phyloP scores from a whole-genome alignment of 1,140 invertebrate genomes.

The Medauroidea extradentata region DNA sequence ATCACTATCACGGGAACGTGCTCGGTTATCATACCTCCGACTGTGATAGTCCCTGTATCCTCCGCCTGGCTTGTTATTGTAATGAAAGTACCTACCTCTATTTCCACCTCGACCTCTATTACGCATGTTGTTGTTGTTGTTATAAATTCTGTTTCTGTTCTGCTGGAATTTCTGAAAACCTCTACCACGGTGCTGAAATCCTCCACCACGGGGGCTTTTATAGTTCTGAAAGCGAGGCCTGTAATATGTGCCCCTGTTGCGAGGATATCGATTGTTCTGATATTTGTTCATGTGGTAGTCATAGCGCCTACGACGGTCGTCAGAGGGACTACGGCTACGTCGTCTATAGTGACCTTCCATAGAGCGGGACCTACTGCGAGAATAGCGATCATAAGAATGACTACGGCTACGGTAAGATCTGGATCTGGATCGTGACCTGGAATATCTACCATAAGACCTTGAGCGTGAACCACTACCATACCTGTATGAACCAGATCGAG shows the following conservation, averaged over 20 bases:
- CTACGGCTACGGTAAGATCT: conserved; percentile 43
- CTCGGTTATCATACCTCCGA: conserved; percentile 39
- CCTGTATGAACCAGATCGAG: conserved; percentile 35
- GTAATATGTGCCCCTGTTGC: conserved; percentile 69
- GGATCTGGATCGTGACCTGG: conserved; percentile 30
- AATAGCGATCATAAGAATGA: conserved; percentile 36
- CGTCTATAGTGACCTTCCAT: conserved; percentile 39
- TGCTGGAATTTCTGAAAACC: conserved; percentile 2
- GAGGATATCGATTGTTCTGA: conserved; percentile 45
- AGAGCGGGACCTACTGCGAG: conserved; percentile 47
- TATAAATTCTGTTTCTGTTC: conserved; percentile 43
- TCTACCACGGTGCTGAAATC: conserved; percentile 30
- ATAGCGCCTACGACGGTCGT: conserved; percentile 45
- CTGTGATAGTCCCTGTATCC: conserved; percentile 25
- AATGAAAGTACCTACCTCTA: conserved; percentile 37
- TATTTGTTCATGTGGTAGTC: conserved; percentile 44
- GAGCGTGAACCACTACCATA: neutral
- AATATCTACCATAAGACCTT: conserved; percentile 12
- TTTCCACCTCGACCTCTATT: conserved; percentile 48
- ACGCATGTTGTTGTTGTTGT: conserved; percentile 40
- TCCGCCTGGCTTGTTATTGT: conserved; percentile 31
- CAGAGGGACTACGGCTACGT: conserved; percentile 54
- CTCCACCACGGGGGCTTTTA: conserved; percentile 36
- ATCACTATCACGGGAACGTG: conserved; percentile 45
- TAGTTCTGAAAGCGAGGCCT: conserved; percentile 63